These are phyloP conservation scores for Poeciliopsis turrubarensis DNA, from an alignment of 2,113 vertebrate genomes.

Conservation along the genomic window DNA sequence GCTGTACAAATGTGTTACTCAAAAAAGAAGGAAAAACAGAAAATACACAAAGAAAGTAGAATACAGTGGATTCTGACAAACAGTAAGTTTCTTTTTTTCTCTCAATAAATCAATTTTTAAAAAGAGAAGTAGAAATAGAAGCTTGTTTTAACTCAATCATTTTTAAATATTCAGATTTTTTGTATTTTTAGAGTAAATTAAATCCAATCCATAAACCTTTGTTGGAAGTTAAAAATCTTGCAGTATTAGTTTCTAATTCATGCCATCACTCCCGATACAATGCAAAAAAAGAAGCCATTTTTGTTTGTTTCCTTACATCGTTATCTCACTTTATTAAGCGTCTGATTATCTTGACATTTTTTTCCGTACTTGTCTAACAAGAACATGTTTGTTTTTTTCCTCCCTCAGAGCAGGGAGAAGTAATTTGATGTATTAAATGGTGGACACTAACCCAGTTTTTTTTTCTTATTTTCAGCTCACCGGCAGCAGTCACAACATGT, in stretches of 20 bases:
- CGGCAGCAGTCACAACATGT: constrained; percentile 38
- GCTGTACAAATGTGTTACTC: too few relatives aligned
- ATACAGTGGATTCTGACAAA: too few relatives aligned
- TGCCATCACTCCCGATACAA: background rate
- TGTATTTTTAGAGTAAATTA: too few relatives aligned
- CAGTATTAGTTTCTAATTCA: background rate
- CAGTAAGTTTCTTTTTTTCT: too few relatives aligned
- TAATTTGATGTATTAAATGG: constrained; percentile 36
- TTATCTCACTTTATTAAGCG: background rate
- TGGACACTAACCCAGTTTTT: constrained; percentile 7
- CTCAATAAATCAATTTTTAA: too few relatives aligned
- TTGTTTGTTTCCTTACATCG: background rate
- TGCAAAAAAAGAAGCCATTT: background rate
- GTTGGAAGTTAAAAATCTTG: background rate
- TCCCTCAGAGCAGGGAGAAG: background rate
- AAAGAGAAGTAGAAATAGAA: too few relatives aligned
- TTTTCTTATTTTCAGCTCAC: constrained; percentile 25
- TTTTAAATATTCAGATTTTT: too few relatives aligned
- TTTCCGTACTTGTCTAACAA: background rate
- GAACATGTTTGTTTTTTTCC: background rate
- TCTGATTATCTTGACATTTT: background rate
- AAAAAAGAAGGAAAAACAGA: too few relatives aligned
- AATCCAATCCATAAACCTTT: background rate
- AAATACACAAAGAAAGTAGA: too few relatives aligned
- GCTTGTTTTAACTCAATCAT: too few relatives aligned